Percentiles rank a stretch among this genome's conserved stretches.
Evolutionary conservation across 2,113 vertebrate genomes (phyloP).

Genomic region (Gymnorhina tibicen): DNA sequence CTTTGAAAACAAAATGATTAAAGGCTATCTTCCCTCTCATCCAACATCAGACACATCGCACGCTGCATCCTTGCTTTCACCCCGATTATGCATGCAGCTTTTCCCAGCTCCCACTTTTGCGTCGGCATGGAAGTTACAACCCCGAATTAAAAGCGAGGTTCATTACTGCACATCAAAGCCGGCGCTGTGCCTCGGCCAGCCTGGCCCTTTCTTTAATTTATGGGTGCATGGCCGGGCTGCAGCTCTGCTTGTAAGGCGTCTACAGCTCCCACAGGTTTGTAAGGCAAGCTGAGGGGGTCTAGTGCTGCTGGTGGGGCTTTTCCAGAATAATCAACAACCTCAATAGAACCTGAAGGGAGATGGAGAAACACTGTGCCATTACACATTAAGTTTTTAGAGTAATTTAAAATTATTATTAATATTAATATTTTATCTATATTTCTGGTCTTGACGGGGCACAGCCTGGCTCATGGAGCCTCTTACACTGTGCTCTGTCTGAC

Average conservation of each 20-base stretch:
- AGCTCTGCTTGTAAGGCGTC: not conserved
- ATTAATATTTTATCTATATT: not conserved
- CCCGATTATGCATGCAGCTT: constrained; percentile 58
- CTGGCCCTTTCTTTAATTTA: not conserved
- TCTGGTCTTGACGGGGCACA: not conserved
- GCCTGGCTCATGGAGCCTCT: not conserved
- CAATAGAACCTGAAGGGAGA: not conserved
- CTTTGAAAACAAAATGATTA: constrained; percentile 74
- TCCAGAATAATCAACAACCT: not conserved
- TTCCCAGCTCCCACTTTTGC: constrained; percentile 1
- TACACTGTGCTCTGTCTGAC: not conserved
- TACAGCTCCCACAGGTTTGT: not conserved
- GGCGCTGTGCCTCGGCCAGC: not conserved
- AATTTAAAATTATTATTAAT: not conserved
- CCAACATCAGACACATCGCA: constrained; percentile 64
- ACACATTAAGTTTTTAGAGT: not conserved
- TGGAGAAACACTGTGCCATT: not conserved
- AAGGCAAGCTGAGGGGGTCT: too few relatives aligned
- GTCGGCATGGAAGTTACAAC: not conserved
- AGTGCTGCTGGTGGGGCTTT: too few relatives aligned
- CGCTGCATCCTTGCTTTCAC: constrained; percentile 32
- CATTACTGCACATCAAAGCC: constrained; percentile 15
- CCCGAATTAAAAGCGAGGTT: constrained; percentile 28
- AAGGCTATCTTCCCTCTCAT: constrained; percentile 66
- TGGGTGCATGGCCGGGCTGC: not conserved